Base-by-base conservation (phyloP, 2,888 invertebrate species). In the Heteropelma amictum region DNA sequence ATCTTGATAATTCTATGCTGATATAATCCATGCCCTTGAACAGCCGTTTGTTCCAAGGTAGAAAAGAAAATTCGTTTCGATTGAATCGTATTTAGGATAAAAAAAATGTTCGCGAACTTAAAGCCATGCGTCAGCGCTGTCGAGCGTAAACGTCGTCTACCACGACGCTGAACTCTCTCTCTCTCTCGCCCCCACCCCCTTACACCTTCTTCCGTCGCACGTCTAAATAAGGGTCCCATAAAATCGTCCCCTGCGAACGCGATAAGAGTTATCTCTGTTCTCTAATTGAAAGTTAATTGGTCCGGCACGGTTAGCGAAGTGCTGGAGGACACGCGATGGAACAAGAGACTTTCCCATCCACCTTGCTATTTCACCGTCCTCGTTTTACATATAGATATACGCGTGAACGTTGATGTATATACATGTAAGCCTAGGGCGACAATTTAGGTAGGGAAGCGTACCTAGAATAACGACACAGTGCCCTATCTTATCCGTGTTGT, bases 271-370 rank as follows among this genome's bases (percentile, higher is more conserved):
- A 89, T 89, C 89, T 89, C 79, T 76, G 69, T 80, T 77, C 79
- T 86, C 87, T 89, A 89, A 89, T 88, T 89, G 89, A 89, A 89
- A 89, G 87, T 88, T 89, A 89, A 89, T 89, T 89, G 88, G 88
- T 87, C 88, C 86, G 81, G 84, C 83, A 84, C 71, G 77, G 86
- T 88, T 85, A 85, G 85, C 75, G 78, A 79, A 75, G 68, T 72
- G 77, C 64, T 70, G 63, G 67, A 71, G 75, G 65, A 64, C 69
- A 53, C 69, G 53, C 65, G 40, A 35, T 61, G 61, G 60, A 19
- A 26, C 28, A 40, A 47, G 67, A 58, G 73, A 74, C 69, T 69
- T 64, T 74, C 30, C 45, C 45, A n/a, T 47, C 42, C 30, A 14
- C 58, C 64, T 71, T 10, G 47, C 14, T 64, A 51, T 54, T 58